Evolutionary conservation across 37 sponge, comb jelly and placozoan genomes (phyloP).

Genomic region (Corticium candelabrum): DNA sequence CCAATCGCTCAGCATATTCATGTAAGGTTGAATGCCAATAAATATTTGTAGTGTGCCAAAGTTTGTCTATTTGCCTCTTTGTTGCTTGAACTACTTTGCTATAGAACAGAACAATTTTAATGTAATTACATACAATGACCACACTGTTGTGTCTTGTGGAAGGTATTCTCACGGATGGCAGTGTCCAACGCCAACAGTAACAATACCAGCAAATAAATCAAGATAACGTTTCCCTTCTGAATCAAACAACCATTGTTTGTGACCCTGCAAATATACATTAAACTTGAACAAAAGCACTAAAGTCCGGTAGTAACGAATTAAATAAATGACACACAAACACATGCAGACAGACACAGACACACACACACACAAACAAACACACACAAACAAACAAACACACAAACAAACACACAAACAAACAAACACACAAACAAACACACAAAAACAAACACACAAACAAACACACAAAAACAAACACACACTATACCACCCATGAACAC

Average conservation of each 20-base stretch:
- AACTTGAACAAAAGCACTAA: neutral
- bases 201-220: conserved; percentile 83
- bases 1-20: conserved; percentile 72
- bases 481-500: no score
- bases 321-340: neutral
- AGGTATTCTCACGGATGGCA: conserved; percentile 74
- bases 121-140: neutral
- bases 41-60: conserved; percentile 90
- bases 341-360: no score
- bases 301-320: conserved; percentile 9
- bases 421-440: no score
- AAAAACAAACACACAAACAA: no score
- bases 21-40: conserved; percentile 68
- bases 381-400: no score
- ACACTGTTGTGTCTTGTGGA: conserved; percentile 13
- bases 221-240: conserved; percentile 72
- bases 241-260: conserved; percentile 89
- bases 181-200: conserved; percentile 91
- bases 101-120: neutral
- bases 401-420: no score
- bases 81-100: conserved; percentile 45
- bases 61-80: conserved; percentile 48
- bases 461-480: no score
- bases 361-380: no score
- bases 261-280: conserved; percentile 36